Evolutionary conservation across 2,888 invertebrate genomes (phyloP), one percentile per base, ranked within the genome.

Genomic region (Liodrosophila aerea): DNA sequence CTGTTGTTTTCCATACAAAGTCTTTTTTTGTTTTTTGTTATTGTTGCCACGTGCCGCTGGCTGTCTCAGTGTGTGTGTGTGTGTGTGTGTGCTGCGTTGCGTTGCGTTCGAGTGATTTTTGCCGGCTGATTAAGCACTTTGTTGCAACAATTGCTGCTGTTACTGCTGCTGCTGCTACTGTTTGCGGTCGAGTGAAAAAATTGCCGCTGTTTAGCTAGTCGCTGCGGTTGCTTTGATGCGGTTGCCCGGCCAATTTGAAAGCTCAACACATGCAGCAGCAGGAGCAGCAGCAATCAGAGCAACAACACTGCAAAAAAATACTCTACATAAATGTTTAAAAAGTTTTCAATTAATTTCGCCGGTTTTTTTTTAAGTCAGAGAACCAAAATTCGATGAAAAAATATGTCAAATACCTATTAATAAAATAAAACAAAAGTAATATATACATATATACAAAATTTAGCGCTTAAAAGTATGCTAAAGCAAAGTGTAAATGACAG

Each of bases 161-260:
- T 39, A 33, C 4, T 31, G 43, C 11, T 49, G 56, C 15, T 33
- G 56, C 31, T 44, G 41, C 37, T 53, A 34, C 16, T 18, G 36
- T 44, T 7, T 12, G 16, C 30, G 13, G 13, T 15, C 43, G 15
- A 8, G n/a, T 36, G 33, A 60, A 60, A 47, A 53, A 65, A 49
- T 54, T 65, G 37, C 40, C 27, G 47, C 9, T 18, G 54, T 60
- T 69, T 72, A 76, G 76, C 81, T 75, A 71, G 76, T 71, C 75
- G 5, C 73, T 76, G 80, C 43, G 80, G 83, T 66, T 52, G 58
- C 71, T 78, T 76, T 76, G 75, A 63, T 64, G 75, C 64, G 83
- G 74, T 67, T 70, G 56, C 62, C n/a, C 50, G 57, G 49, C 60
- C 70, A 77, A 78, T 77, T 78, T 71, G 63, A 46, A 7, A 16